Evolutionary conservation across 2,888 invertebrate species (phyloP).

Genomic region (Cyaniris semiargus): DNA sequence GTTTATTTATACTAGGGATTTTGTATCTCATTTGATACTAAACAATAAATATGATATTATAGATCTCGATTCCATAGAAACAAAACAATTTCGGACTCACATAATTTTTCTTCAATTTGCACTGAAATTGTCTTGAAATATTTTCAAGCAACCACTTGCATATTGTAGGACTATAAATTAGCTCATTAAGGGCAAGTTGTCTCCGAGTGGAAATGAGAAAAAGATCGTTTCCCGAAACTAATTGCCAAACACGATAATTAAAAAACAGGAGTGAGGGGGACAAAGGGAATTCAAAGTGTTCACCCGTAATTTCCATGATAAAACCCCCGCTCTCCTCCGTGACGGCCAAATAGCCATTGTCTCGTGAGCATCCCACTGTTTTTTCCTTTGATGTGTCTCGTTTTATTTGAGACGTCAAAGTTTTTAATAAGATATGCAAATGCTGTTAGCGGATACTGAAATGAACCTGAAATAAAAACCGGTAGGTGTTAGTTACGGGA

Average conservation of each 20-base stretch:
- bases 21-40: too few relatives aligned
- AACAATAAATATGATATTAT: too few relatives aligned
- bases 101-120: neutral
- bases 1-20: too few relatives aligned
- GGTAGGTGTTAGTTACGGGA: neutral
- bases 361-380: slow-evolving; percentile 67
- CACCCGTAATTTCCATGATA: slow-evolving; percentile 77
- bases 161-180: slow-evolving; percentile 67
- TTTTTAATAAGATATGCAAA: slow-evolving; percentile 80
- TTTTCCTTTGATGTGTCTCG: slow-evolving; percentile 74
- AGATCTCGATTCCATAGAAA: neutral
- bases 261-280: slow-evolving; percentile 73
- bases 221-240: slow-evolving; percentile 77
- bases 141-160: slow-evolving; percentile 15
- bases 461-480: slow-evolving; percentile 20
- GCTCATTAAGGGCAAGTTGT: slow-evolving; percentile 76
- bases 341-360: slow-evolving; percentile 77
- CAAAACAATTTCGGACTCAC: neutral
- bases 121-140: neutral
- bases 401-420: slow-evolving; percentile 72
- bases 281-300: slow-evolving; percentile 79
- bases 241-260: slow-evolving; percentile 81
- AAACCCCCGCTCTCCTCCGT: slow-evolving; percentile 72
- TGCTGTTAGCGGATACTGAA: slow-evolving; percentile 42
- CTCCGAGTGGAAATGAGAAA: slow-evolving; percentile 61